Evolutionary conservation across 2,888 invertebrate genomes (phyloP).

Genomic region (Pyrrhosoma nymphula): DNA sequence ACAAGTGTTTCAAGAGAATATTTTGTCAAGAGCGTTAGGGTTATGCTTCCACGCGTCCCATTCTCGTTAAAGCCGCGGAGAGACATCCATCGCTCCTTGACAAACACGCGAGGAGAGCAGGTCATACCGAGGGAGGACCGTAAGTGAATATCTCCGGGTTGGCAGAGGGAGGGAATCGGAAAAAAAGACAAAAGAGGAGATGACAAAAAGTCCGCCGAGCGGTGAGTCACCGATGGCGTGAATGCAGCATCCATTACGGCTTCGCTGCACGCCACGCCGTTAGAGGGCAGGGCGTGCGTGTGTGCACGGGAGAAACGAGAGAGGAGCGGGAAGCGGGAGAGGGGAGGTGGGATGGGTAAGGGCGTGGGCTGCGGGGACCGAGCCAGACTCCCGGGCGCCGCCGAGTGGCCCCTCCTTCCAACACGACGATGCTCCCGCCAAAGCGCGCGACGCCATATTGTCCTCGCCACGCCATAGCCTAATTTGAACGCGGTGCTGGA

Average conservation of each 20-base stretch:
- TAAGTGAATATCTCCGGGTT: not conserved
- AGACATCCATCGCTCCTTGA: not conserved
- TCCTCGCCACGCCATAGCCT: conserved; percentile 8
- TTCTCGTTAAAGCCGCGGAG: not conserved
- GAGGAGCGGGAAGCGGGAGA: not conserved
- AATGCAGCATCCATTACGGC: not conserved
- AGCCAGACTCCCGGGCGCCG: conserved; percentile 10
- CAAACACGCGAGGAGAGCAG: not conserved
- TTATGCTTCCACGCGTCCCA: not conserved
- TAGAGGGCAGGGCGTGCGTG: not conserved
- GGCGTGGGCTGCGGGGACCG: not conserved
- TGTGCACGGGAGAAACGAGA: not conserved
- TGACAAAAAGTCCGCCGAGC: not conserved
- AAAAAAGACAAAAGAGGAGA: not conserved
- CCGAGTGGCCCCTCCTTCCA: no score
- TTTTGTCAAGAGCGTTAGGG: not conserved
- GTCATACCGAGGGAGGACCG: not conserved
- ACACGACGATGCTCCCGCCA: not conserved
- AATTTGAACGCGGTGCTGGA: not conserved
- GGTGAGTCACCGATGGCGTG: not conserved
- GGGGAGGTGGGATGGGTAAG: not conserved
- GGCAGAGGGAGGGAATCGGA: not conserved
- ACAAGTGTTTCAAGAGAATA: not conserved
- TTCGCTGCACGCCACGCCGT: not conserved
- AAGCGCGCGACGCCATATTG: conserved; percentile 15